Evolutionary conservation across 2,888 invertebrate genomes (phyloP), one percentile per base, ranked within the genome.

Genomic region (Andrena minutula): DNA sequence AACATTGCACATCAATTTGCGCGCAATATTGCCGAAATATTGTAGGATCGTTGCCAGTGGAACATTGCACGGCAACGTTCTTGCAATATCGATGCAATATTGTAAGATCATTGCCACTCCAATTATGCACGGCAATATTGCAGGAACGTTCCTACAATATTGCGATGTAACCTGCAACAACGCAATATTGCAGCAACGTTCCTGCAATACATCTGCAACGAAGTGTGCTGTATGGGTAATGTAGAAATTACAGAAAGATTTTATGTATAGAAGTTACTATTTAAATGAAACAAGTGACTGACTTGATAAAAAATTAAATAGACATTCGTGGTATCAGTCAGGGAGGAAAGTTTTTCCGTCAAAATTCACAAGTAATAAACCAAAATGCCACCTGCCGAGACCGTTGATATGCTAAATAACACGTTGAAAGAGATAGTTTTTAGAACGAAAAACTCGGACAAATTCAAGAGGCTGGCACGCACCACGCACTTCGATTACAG

Each of bases 381-480:
- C 20, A 90, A 90, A 84, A 94, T 94, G 93, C 91, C 93, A 28
- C 78, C 75, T 20, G 90, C 91, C 83, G 49, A 84, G 23, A 86
- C 91, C 3, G 71, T 89, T 16, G 92, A 93, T 51, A 83, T 90
- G 77, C 66, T 93, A 51, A 92, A 90, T 49, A 83, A 90, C 41
- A 75, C 90, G 0, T 77, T 86, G 12, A 79, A 75, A 63, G 93
- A 94, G 86, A 89, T 89, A 23, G 90, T 91, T 26, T 93, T 87
- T n/a, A 88, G 90, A 71, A 87, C 88, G 16, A 91, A 91, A 64
- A 90, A 93, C 85, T 75, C 74, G 2, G 58, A 82, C 1, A 66
- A 86, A 3, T 91, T 93, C 23, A 89, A 90, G 49, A 86, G 89
- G 81, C 69, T 93, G 16, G 85, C 88, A 0, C 84, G 86, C 26